A percentile compares a stretch with the other conserved stretches of the same genome.
Conservation (phyloP, 2,797 vertebrate genomes). For the Okamejei kenojei region DNA sequence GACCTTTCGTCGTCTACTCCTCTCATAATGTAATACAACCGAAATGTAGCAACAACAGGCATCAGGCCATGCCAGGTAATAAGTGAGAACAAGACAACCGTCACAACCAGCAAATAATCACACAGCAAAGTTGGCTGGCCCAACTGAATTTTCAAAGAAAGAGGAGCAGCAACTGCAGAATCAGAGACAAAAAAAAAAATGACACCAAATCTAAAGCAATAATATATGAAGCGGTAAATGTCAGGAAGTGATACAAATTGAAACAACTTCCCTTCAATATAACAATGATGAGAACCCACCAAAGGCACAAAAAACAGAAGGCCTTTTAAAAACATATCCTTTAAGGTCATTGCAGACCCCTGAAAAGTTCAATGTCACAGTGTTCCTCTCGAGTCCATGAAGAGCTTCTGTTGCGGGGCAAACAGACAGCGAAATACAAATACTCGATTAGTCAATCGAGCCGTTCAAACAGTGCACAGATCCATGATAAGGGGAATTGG, state of each 20-base stretch:
- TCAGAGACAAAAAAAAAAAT: background rate
- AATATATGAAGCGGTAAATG: background rate
- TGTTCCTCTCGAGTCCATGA: no score
- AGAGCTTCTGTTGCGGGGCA: no score
- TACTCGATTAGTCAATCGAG: no score
- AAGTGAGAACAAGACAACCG: background rate
- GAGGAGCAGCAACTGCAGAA: background rate
- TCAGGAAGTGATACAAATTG: slow-evolving; percentile 15
- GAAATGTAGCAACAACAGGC: background rate
- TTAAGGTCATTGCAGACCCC: background rate
- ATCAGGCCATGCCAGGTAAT: background rate
- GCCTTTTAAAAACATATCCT: background rate
- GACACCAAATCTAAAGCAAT: background rate
- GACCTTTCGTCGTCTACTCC: no score
- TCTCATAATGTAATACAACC: no score
- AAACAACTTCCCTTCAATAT: slow-evolving; percentile 23
- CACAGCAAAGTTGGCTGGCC: background rate
- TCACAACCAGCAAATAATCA: background rate
- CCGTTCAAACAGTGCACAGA: no score
- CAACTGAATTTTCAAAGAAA: background rate
- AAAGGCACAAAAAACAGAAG: background rate
- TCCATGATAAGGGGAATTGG: no score
- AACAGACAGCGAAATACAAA: no score
- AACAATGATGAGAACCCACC: background rate
- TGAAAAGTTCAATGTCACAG: no score